phyloP scores from a whole-genome alignment of 2,888 invertebrate species.

The Phytoseiulus persimilis region DNA sequence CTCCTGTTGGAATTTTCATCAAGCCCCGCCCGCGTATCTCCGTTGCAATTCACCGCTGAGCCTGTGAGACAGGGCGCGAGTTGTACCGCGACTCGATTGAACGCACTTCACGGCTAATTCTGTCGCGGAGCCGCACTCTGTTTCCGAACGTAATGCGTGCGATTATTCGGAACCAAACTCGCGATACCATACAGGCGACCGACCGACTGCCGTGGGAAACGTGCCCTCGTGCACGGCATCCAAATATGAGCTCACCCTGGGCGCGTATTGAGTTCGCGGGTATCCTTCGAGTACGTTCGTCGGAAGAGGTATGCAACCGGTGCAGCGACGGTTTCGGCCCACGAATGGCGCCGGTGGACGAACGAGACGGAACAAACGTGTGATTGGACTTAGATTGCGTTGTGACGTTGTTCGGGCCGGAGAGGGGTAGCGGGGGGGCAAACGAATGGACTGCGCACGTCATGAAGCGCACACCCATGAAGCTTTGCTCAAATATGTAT shows the following conservation, averaged over 20 bases:
- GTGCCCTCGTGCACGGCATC: background rate
- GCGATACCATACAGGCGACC: too few relatives aligned
- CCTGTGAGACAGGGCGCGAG: too few relatives aligned
- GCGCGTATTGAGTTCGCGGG: background rate
- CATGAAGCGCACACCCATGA: background rate
- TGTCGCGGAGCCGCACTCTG: too few relatives aligned
- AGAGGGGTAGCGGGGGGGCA: background rate
- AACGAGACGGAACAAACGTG: constrained; percentile 5
- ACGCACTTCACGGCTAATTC: too few relatives aligned
- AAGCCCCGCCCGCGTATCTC: too few relatives aligned
- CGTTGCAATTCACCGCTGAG: too few relatives aligned
- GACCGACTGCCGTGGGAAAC: background rate
- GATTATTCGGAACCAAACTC: too few relatives aligned
- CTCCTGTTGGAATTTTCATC: too few relatives aligned
- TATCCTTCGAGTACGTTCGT: background rate
- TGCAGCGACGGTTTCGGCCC: background rate
- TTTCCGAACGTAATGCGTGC: too few relatives aligned
- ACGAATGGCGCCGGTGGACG: background rate
- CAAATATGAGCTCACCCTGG: background rate
- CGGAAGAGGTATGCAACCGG: background rate
- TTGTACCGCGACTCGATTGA: too few relatives aligned
- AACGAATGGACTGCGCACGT: background rate
- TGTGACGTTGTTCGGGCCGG: background rate
- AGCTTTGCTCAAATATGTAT: background rate
- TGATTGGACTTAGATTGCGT: background rate